phyloP scores from a whole-genome alignment of 1,140 invertebrate species.

The Eriosoma lanigerum region DNA sequence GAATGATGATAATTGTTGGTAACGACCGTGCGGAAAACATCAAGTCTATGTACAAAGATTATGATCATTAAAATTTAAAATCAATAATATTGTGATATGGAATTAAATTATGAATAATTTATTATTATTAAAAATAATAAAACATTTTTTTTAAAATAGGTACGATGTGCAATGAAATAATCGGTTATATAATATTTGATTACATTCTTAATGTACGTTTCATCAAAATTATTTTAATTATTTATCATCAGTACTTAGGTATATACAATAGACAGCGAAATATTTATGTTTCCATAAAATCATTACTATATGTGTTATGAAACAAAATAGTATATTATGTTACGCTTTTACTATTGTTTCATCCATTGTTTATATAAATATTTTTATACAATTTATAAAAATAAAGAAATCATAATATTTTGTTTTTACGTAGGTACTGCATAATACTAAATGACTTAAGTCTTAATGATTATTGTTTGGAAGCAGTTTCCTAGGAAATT shows the following conservation, averaged over 20 bases:
- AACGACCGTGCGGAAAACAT: no score
- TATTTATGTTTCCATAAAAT: neutral
- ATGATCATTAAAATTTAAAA: no score
- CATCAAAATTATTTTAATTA: neutral
- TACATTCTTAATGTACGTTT: neutral
- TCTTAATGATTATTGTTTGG: neutral
- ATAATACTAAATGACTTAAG: neutral
- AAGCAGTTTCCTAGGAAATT: neutral
- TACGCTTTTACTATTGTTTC: conserved; percentile 31
- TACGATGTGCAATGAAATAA: no score
- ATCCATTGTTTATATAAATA: conserved; percentile 24
- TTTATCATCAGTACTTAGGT: no score
- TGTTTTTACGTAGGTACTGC: neutral
- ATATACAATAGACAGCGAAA: no score
- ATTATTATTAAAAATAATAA: no score
- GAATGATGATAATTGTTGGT: no score
- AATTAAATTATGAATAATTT: no score
- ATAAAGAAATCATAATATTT: conserved; percentile 13
- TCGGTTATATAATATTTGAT: no score
- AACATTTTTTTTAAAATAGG: no score
- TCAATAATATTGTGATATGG: no score
- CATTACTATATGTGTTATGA: neutral
- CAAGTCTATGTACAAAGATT: no score
- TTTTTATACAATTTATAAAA: conserved; percentile 6
- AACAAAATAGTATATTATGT: neutral